Percentiles rank a stretch among this genome's conserved stretches.
phyloP scores from a whole-genome alignment of 2,888 invertebrate genomes.

The Thera britannica region DNA sequence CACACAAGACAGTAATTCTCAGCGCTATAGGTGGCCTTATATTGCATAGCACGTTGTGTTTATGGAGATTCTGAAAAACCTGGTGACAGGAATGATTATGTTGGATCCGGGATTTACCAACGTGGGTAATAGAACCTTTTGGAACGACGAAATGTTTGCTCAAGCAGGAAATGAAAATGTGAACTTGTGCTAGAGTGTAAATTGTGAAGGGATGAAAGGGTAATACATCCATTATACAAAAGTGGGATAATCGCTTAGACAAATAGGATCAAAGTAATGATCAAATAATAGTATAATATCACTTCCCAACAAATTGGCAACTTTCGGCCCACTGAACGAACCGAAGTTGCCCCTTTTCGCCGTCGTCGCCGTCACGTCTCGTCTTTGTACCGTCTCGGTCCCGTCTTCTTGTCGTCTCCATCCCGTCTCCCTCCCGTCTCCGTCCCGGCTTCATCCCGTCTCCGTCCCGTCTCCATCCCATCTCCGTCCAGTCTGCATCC shows the following conservation, averaged over 20 bases:
- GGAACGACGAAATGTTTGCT: slow-evolving; percentile 32
- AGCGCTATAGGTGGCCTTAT: slow-evolving; percentile 53
- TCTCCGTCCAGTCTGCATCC: too few relatives aligned
- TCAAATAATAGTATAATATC: too few relatives aligned
- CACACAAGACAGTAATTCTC: slow-evolving; percentile 44
- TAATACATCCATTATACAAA: not conserved
- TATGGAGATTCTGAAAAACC: slow-evolving; percentile 57
- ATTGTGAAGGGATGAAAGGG: slow-evolving; percentile 9
- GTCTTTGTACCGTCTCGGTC: too few relatives aligned
- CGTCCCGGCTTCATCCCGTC: too few relatives aligned
- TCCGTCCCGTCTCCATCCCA: too few relatives aligned
- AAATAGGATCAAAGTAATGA: not conserved
- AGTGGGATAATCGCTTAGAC: not conserved
- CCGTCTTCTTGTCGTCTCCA: too few relatives aligned
- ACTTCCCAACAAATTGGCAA: too few relatives aligned
- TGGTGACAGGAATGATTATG: slow-evolving; percentile 51
- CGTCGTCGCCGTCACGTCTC: too few relatives aligned
- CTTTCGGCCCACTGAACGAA: too few relatives aligned
- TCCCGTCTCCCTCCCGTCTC: too few relatives aligned
- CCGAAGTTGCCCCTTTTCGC: too few relatives aligned
- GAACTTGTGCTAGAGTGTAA: slow-evolving; percentile 20
- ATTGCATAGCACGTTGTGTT: slow-evolving; percentile 59
- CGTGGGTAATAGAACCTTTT: slow-evolving; percentile 37
- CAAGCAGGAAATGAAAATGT: slow-evolving; percentile 36
- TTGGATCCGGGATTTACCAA: slow-evolving; percentile 39